Evolutionary conservation across 1,140 invertebrate species (phyloP).

Genomic region (Drosophila erecta): DNA sequence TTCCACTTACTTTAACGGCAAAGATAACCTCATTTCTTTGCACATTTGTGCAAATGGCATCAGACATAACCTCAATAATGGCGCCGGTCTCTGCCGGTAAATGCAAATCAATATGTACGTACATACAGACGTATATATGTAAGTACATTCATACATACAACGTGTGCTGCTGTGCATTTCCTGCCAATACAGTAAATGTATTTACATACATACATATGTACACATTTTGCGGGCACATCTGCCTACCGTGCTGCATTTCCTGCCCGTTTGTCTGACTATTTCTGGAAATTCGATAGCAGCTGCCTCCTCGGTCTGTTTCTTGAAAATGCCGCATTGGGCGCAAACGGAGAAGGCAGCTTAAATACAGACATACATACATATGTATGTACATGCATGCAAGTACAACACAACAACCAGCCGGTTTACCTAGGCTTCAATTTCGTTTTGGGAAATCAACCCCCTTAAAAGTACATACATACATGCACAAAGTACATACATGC

Average conservation of each 20-base stretch:
- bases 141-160: neutral
- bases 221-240: conserved; percentile 22
- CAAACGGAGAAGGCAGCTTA: neutral
- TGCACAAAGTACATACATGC: conserved; percentile 8
- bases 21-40: neutral
- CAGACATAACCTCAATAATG: conserved; percentile 36
- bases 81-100: conserved; percentile 11
- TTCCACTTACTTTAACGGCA: neutral
- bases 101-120: conserved; percentile 1
- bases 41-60: neutral
- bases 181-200: neutral
- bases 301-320: conserved; percentile 48
- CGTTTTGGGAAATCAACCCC: conserved; percentile 51
- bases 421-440: conserved; percentile 67
- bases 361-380: too few relatives aligned
- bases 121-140: neutral
- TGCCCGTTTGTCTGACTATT: conserved; percentile 28
- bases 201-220: neutral
- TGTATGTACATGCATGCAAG: too few relatives aligned
- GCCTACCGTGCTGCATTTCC: conserved; percentile 39
- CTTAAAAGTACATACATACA: conserved; percentile 7
- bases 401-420: conserved; percentile 43
- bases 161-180: neutral
- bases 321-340: conserved; percentile 40
- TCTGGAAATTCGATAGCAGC: conserved; percentile 58